A percentile compares a stretch with the other conserved stretches of the same genome.
Evolutionary conservation across 2,113 vertebrate species (phyloP).

Genomic region (Clupea harengus): DNA sequence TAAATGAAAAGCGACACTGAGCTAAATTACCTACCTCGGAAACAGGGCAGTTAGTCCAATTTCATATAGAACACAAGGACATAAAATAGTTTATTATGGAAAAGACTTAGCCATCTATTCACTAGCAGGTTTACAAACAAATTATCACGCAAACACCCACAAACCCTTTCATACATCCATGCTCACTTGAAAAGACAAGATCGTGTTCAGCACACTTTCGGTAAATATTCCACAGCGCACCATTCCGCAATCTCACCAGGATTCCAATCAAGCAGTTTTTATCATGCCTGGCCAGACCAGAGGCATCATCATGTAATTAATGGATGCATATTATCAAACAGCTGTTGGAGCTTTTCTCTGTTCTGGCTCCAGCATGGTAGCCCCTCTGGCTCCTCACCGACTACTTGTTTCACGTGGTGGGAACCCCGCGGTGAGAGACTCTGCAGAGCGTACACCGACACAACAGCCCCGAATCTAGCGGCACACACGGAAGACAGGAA

Average conservation of each 20-base stretch:
- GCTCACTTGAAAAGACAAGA: neutral
- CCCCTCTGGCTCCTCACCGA: neutral
- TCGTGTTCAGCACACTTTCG: slow-evolving; percentile 5
- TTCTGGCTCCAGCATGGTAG: slow-evolving; percentile 10
- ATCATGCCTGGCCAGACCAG: slow-evolving; percentile 28
- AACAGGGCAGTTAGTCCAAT: neutral
- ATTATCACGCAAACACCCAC: neutral
- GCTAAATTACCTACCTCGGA: neutral
- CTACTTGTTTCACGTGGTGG: neutral
- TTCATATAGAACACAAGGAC: neutral
- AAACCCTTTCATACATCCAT: neutral
- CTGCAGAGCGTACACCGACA: neutral
- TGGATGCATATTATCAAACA: slow-evolving; percentile 43
- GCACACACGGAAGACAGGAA: neutral
- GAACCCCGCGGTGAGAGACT: neutral
- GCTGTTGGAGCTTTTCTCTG: slow-evolving; percentile 31
- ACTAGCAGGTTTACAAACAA: neutral
- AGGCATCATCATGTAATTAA: slow-evolving; percentile 46
- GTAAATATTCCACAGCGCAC: slow-evolving; percentile 29
- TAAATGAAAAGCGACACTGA: neutral
- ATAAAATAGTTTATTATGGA: neutral
- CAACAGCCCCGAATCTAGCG: neutral
- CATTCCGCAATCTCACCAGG: slow-evolving; percentile 27
- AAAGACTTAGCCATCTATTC: neutral
- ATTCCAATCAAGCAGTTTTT: slow-evolving; percentile 13